Conservation (phyloP, 2,797 vertebrate genomes). For the Denticeps clupeoides region DNA sequence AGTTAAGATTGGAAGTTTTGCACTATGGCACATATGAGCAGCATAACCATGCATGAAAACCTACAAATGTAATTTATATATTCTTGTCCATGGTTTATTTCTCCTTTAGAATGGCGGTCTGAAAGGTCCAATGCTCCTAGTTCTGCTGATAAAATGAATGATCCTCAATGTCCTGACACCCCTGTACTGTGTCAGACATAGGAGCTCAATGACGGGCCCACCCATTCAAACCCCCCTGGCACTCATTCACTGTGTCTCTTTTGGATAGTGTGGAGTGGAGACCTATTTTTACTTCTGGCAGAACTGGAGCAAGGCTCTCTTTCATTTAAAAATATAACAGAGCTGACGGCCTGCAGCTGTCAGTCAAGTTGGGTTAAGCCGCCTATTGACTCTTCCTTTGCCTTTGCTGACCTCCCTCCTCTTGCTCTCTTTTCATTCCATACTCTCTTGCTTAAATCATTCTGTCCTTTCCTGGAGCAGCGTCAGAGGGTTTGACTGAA, state of each 20-base stretch:
- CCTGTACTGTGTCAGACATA: slow-evolving; percentile 1
- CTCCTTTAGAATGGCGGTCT: no score
- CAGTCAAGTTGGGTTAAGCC: neutral
- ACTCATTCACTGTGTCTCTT: neutral
- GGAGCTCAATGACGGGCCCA: neutral
- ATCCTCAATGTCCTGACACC: neutral
- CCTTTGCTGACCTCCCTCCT: no score
- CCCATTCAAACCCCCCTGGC: slow-evolving; percentile 1
- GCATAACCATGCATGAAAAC: no score
- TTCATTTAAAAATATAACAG: slow-evolving; percentile 29
- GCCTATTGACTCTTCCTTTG: neutral
- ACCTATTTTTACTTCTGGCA: slow-evolving; percentile 49
- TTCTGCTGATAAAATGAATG: no score
- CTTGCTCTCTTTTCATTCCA: neutral
- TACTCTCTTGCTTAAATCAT: no score
- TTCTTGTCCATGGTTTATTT: no score
- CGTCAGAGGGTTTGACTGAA: no score
- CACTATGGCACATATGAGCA: no score
- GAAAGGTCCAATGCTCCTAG: no score
- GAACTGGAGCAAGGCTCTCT: slow-evolving; percentile 46
- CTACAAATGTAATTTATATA: no score
- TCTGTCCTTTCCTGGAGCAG: no score
- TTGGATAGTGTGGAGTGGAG: slow-evolving; percentile 35
- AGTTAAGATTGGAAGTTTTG: no score
- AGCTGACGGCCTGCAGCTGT: neutral